Percentiles rank a stretch among this genome's conserved stretches.
Evolutionary conservation across 2,113 vertebrate genomes (phyloP).

Genomic region (Lathamus discolor): DNA sequence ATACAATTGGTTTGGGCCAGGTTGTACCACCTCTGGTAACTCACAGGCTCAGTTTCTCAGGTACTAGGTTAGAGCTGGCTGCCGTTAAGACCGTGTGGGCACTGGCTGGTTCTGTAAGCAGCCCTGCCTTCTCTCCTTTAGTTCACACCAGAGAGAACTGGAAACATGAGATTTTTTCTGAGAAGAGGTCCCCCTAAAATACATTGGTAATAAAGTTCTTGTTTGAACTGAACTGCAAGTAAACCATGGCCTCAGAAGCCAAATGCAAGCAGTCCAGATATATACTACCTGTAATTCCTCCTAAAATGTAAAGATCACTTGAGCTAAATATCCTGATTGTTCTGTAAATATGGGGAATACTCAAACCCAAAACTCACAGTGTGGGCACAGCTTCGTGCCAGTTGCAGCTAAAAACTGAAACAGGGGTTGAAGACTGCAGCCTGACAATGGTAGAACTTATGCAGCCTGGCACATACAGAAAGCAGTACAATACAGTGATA

Average conservation of each 20-base stretch:
- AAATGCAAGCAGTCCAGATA: neutral
- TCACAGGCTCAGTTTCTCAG: neutral
- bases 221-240: neutral
- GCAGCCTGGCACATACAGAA: neutral
- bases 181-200: neutral
- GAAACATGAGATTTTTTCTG: neutral
- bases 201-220: fast-evolving
- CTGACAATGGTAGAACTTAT: neutral
- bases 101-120: neutral
- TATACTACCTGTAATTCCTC: neutral
- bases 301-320: neutral
- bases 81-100: fast-evolving
- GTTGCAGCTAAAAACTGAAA: neutral
- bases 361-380: neutral
- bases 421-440: neutral
- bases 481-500: neutral
- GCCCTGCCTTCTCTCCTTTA: neutral
- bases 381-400: neutral
- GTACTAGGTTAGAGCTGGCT: neutral
- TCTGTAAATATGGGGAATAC: neutral
- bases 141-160: neutral
- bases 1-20: neutral
- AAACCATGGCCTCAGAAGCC: neutral
- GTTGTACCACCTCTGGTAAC: neutral
- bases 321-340: neutral